Base-by-base conservation (phyloP, 2,888 invertebrate species). In the Zaprionus bogoriensis region DNA sequence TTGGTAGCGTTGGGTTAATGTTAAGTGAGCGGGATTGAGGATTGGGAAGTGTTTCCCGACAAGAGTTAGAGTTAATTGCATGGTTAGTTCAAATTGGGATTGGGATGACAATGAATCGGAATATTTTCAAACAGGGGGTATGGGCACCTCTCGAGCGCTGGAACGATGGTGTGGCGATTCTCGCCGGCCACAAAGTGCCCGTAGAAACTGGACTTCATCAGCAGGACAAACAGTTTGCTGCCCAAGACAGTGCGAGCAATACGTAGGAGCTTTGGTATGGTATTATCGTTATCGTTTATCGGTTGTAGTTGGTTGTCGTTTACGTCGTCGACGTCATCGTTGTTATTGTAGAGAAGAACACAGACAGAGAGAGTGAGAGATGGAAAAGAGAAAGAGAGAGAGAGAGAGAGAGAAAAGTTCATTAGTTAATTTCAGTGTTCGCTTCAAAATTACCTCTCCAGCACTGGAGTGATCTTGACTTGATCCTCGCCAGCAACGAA, bases 181-280 rank as follows among this genome's bases (percentile, higher is more conserved):
- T 98, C 97, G 62, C 99, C 99, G 48, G 99, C 99, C 45, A 99
- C 99, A 92, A 99, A 99, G 92, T 99, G 99, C 10, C 99, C 99
- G 92, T 99, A 99, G 92, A 99, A 98, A 30, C 99, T 97, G 42
- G 94, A 93, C 91, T 97, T 97, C 98, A 99, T 98, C 67, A 97
- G 77, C 67, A 92, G 82, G 59, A 94, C 93, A 92, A 99, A 99
- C 51, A 98, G 89, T 69, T 91, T 93, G 88, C 95, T 94, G 23
- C 99, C 99, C 59, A 98, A 89, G 47, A 98, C 74, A 60, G 93
- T 92, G 77, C 94, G 94, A 57, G 94, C 92, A n/a, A 95, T 75
- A 92, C 95, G 96, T 96, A 98, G 96, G 80, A 98, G 91, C 97
- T 98, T 32, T 68, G 19, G 42, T 19, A 30, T 60, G 44, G n/a